Evolutionary conservation across 1,140 invertebrate genomes (phyloP).

Genomic region (Agrypnia vestita): DNA sequence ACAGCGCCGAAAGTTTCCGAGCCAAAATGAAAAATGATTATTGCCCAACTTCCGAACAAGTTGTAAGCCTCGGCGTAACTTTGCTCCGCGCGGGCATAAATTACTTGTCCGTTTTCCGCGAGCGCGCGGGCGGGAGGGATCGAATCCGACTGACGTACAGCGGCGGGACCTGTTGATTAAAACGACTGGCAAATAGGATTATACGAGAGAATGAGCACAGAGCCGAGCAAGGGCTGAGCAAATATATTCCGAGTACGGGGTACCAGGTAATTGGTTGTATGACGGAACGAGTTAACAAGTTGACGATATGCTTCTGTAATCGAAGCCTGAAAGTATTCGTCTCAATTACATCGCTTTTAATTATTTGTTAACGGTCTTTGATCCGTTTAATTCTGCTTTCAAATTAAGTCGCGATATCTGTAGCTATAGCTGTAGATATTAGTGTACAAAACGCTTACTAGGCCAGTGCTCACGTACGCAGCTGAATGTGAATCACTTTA

Average conservation of each 20-base stretch:
- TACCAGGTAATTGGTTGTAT: background rate
- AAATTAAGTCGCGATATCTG: too few species aligned
- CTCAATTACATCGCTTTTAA: too few species aligned
- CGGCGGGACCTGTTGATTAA: slow-evolving; percentile 53
- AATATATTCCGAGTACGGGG: slow-evolving; percentile 3
- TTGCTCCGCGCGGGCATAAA: slow-evolving; percentile 6
- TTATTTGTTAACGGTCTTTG: too few species aligned
- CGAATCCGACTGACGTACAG: too few species aligned
- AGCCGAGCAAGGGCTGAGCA: slow-evolving; percentile 7
- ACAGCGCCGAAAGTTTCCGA: background rate
- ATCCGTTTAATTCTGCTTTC: too few species aligned
- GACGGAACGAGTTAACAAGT: slow-evolving; percentile 1
- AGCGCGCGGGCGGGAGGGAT: too few species aligned
- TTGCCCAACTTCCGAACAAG: slow-evolving; percentile 13
- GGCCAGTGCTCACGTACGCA: too few species aligned
- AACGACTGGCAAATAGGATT: slow-evolving; percentile 51
- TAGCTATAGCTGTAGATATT: too few species aligned
- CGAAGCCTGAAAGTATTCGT: too few species aligned
- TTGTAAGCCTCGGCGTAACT: background rate
- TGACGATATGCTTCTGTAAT: background rate
- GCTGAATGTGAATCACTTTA: too few species aligned
- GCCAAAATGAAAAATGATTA: slow-evolving; percentile 32
- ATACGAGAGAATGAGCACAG: slow-evolving; percentile 29
- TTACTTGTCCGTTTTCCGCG: background rate
- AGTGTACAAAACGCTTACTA: too few species aligned